These are phyloP conservation scores for Andrena haemorrhoa DNA, from an alignment of 2,888 invertebrate genomes.

Conservation along the genomic window DNA sequence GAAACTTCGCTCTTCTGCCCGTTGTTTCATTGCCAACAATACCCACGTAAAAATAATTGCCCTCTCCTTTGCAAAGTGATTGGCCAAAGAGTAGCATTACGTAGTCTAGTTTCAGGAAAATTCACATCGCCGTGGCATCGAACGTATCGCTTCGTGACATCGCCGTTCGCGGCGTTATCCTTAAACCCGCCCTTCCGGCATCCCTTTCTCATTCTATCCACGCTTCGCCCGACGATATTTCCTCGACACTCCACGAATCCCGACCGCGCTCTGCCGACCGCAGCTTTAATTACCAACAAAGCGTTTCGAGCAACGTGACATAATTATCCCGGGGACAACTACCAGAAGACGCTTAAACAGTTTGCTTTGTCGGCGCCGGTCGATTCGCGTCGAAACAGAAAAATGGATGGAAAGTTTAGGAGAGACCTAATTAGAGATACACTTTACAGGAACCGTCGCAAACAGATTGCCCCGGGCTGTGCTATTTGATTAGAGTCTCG, in stretches of 20 bases:
- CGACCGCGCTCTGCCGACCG: constrained; percentile 25
- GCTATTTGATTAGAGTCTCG: constrained; percentile 11
- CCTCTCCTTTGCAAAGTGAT: background rate
- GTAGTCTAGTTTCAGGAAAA: constrained; percentile 62
- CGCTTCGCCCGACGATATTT: constrained; percentile 40
- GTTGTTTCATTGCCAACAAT: too few relatives aligned
- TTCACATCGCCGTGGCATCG: constrained; percentile 60
- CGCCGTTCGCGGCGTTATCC: constrained; percentile 69
- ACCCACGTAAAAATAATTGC: too few relatives aligned
- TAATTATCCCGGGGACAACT: constrained; percentile 66
- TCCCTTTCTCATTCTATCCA: constrained; percentile 18
- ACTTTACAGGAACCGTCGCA: background rate
- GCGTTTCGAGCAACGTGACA: constrained; percentile 65
- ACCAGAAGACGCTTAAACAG: constrained; percentile 54
- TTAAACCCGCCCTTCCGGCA: constrained; percentile 42
- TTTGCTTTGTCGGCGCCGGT: constrained; percentile 47
- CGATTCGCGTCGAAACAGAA: constrained; percentile 30
- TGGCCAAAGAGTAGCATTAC: constrained; percentile 44
- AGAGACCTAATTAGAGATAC: constrained; percentile 12
- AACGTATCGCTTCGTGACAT: constrained; percentile 76
- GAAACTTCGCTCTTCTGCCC: too few relatives aligned
- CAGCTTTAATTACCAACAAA: constrained; percentile 70
- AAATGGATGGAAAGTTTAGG: constrained; percentile 21
- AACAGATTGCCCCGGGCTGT: constrained; percentile 1
- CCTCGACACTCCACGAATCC: constrained; percentile 39